Evolutionary conservation across 2,113 vertebrate species (phyloP).

Genomic region (Opisthocomus hoazin): DNA sequence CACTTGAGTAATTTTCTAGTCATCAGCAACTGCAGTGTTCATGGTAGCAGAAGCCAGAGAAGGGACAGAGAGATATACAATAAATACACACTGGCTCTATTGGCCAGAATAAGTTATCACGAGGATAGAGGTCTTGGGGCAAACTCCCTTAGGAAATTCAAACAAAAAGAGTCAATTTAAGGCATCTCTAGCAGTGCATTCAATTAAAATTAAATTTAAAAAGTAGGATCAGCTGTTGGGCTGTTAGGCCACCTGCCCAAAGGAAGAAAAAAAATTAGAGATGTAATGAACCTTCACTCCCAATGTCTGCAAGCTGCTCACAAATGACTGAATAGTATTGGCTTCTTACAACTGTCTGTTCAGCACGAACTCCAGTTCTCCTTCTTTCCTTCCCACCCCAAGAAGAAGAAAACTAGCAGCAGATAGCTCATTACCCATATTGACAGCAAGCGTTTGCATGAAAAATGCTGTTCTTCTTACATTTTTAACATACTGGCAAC

Average conservation of each 20-base stretch:
- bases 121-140: conserved; percentile 65
- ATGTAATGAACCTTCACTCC: conserved; percentile 14
- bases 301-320: background rate
- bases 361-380: background rate
- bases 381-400: background rate
- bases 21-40: conserved; percentile 65
- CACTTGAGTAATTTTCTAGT: conserved; percentile 75
- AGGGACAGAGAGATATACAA: conserved; percentile 32
- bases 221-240: conserved; percentile 54
- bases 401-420: background rate
- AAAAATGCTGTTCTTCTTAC: conserved; percentile 22
- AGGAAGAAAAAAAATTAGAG: conserved; percentile 20
- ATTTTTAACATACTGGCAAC: conserved; percentile 13
- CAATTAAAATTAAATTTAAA: conserved; percentile 75
- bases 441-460: background rate
- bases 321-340: background rate
- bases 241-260: conserved; percentile 50
- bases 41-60: conserved; percentile 32
- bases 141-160: conserved; percentile 69
- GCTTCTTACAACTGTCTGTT: background rate
- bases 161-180: conserved; percentile 68
- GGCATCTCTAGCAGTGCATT: conserved; percentile 59
- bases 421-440: background rate
- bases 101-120: conserved; percentile 78
- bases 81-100: conserved; percentile 58